Base-by-base conservation (phyloP, 2,888 invertebrate genomes). In the Psylliodes chrysocephalus region DNA sequence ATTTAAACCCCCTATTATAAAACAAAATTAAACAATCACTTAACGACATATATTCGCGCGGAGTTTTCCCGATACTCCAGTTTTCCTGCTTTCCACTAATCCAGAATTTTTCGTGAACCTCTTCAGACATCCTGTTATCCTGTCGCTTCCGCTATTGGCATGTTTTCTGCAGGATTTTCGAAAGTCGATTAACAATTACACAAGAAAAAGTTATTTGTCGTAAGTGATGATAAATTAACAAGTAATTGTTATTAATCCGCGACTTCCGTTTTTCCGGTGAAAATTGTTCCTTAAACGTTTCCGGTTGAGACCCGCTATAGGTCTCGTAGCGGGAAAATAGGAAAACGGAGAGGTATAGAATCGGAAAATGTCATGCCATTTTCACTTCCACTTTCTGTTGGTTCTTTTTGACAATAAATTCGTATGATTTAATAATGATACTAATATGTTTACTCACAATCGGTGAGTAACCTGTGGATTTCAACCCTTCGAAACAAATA, bases 251-350 rank as follows among this genome's bases (percentile, higher is more conserved):
- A 44, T 56, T 28, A 18, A 18, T 7, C 3, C 19, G 19, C 3
- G 18, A 25, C 40, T 59, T 59, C 59, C 59, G 59, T 40, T 42
- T 55, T 49, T 47, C 47, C 49, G 12, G 28, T 38, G 19, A 40
- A 63, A 18, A 63, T 53, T 53, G 42, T 57, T 53, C 30, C 28
- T 55, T 52, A 51, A 60, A 59, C 59, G 59, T 59, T 59, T 59
- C 59, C 59, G 49, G 59, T 38, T 59, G 40, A 61, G 54, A 38
- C 49, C 49, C 38, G 53, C 61, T 54, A 61, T 61, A 61, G 61
- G 49, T 47, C 54, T 15, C 8, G 12, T 5, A 47, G 4, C 46
- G 47, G 61, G 61, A 35, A 8, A 46, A 14, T 22, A 61, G 54
- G 15, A 25, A 3, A 0, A 19, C 12, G 17, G 22, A 25, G 12